A percentile compares a stretch with the other conserved stretches of the same genome.
Conservation (phyloP, 1,140 invertebrate species). For the Drosophila tani region DNA sequence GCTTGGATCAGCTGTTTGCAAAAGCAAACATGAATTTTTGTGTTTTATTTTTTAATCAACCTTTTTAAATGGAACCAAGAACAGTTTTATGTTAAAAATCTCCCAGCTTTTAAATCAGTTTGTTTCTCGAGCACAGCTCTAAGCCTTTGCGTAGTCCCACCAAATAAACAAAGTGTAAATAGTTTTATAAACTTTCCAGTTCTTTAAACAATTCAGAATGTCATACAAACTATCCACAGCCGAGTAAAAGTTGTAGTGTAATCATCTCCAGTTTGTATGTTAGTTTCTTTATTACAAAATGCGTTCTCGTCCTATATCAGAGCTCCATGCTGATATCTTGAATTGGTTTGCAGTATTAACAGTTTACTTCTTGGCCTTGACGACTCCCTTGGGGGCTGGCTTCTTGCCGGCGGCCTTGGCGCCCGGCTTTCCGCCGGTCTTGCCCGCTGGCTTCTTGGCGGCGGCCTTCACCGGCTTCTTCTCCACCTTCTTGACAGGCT, state of each 20-base stretch:
- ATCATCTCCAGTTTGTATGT: slow-evolving; percentile 20
- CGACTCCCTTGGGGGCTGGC: slow-evolving; percentile 65
- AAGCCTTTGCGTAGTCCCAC: not conserved
- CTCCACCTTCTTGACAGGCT: slow-evolving; percentile 61
- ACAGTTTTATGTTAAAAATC: too few relatives aligned
- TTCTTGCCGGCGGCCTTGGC: slow-evolving; percentile 73
- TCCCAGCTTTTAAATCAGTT: too few relatives aligned
- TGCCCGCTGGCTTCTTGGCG: slow-evolving; percentile 57
- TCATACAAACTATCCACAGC: not conserved
- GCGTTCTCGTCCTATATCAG: slow-evolving; percentile 39
- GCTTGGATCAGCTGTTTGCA: slow-evolving; percentile 9
- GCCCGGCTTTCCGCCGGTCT: slow-evolving; percentile 64
- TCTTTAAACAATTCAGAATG: not conserved
- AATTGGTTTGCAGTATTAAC: not conserved
- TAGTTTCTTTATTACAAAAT: slow-evolving; percentile 70
- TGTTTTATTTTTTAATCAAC: too few relatives aligned
- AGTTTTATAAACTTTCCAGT: not conserved
- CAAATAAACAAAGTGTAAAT: not conserved
- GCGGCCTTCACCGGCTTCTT: slow-evolving; percentile 60
- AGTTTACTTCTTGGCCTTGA: slow-evolving; percentile 78
- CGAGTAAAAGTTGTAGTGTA: not conserved
- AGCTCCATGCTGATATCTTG: slow-evolving; percentile 39
- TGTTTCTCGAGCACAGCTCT: too few relatives aligned
- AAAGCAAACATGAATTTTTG: too few relatives aligned
- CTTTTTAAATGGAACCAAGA: too few relatives aligned